Conservation (phyloP, 2,888 invertebrate species). For the Callosobruchus maculatus region DNA sequence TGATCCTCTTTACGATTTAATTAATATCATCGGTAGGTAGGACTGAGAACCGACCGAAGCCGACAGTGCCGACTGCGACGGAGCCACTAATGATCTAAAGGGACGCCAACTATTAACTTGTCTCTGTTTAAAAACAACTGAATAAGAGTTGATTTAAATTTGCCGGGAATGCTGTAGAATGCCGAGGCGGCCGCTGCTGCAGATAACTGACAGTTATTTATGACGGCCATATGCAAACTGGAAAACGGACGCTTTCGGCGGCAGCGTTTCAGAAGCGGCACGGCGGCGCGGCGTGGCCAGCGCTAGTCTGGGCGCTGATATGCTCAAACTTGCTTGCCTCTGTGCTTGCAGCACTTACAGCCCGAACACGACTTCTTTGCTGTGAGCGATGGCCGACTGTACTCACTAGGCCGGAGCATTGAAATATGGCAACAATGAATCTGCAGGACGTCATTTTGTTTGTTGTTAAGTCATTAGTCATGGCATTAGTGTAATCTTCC, state of each 20-base stretch:
- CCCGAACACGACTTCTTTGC: no score
- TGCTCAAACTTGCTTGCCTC: no score
- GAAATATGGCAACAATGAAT: no score
- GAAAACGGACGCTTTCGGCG: constrained; percentile 38
- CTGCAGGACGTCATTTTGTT: no score
- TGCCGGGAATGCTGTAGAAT: constrained; percentile 43
- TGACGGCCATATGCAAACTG: constrained; percentile 47
- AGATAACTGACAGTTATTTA: constrained; percentile 47
- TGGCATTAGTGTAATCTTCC: no score
- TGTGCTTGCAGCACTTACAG: no score
- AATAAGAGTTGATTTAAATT: constrained; percentile 38
- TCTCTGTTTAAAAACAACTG: constrained; percentile 28
- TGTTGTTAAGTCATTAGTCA: no score
- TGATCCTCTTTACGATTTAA: neutral
- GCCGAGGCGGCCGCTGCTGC: constrained; percentile 35
- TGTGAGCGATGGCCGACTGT: no score
- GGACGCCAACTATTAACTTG: constrained; percentile 36
- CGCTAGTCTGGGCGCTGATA: no score
- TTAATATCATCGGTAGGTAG: constrained; percentile 2
- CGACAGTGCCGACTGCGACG: neutral
- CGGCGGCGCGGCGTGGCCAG: no score
- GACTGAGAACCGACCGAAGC: no score
- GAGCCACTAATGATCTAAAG: constrained; percentile 12
- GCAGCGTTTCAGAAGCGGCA: neutral
- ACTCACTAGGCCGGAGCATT: no score